Conservation (phyloP, 64 coral and sea anemone species). For the Montipora sp. region DNA sequence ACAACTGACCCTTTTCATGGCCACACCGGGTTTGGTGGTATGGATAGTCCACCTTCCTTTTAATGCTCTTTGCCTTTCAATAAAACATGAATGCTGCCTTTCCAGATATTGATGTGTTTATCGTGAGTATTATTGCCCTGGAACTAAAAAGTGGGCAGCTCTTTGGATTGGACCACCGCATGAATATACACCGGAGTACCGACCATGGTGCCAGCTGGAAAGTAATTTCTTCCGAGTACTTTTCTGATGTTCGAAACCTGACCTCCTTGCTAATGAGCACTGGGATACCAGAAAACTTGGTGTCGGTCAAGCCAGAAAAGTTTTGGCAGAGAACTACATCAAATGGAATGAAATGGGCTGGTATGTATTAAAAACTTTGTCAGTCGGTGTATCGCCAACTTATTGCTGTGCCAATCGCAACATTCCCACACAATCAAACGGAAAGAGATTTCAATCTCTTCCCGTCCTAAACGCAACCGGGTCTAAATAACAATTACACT, state of each 20-base stretch:
- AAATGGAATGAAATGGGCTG: constrained; percentile 72
- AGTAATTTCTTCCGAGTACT: constrained; percentile 53
- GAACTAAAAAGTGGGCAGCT: constrained; percentile 18
- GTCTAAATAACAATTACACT: too few relatives aligned
- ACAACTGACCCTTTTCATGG: too few relatives aligned
- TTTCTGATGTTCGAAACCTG: constrained; percentile 38
- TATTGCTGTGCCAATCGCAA: too few relatives aligned
- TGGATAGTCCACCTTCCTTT: too few relatives aligned
- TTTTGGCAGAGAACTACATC: constrained; percentile 43
- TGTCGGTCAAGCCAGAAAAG: not conserved
- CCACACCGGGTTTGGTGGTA: too few relatives aligned
- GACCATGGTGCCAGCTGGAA: constrained; percentile 65
- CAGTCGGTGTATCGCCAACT: too few relatives aligned
- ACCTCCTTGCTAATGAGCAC: constrained; percentile 61
- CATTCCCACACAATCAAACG: too few relatives aligned
- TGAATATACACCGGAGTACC: constrained; percentile 77
- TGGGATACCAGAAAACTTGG: constrained; percentile 80
- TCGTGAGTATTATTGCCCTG: constrained; percentile 70
- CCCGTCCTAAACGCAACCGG: too few relatives aligned
- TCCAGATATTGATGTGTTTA: constrained; percentile 45
- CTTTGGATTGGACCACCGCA: constrained; percentile 69
- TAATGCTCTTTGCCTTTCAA: not conserved
- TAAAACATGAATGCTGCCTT: not conserved
- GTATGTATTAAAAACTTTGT: not conserved
- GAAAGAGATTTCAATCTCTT: too few relatives aligned